These are phyloP conservation scores for Amniataba percoides DNA, from an alignment of 2,797 vertebrate genomes.

Conservation along the genomic window DNA sequence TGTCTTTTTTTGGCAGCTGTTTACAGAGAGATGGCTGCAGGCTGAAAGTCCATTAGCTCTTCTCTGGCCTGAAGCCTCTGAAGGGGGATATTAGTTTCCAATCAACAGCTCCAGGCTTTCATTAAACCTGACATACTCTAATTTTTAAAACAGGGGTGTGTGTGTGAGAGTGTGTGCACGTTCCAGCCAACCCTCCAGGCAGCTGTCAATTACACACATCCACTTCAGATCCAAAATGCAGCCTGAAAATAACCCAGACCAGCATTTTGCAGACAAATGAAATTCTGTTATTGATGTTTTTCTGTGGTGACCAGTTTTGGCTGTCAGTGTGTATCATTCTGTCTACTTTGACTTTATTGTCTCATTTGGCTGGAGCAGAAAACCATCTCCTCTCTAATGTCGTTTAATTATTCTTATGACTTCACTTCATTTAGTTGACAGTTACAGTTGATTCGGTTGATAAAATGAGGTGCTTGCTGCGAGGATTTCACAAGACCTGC, in stretches of 20 bases:
- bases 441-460: neutral
- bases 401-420: neutral
- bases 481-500: neutral
- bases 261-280: neutral
- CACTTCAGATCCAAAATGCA: constrained; percentile 29
- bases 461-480: no score
- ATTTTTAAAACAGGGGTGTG: constrained; percentile 20
- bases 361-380: neutral
- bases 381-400: neutral
- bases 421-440: no score
- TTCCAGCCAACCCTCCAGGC: constrained; percentile 4
- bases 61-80: constrained; percentile 25
- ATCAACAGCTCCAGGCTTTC: constrained; percentile 60
- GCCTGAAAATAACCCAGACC: neutral
- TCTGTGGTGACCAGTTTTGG: constrained; percentile 3
- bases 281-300: constrained; percentile 17
- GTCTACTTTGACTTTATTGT: constrained; percentile 1
- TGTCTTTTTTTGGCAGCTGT: constrained; percentile 33
- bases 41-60: constrained; percentile 58
- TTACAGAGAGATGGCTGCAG: constrained; percentile 37
- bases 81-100: constrained; percentile 62
- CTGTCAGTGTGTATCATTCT: neutral
- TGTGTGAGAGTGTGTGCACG: neutral
- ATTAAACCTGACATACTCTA: constrained; percentile 50
- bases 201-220: constrained; percentile 31